Evolutionary conservation across 2,888 invertebrate genomes (phyloP).

Genomic region (Spodoptera exigua): DNA sequence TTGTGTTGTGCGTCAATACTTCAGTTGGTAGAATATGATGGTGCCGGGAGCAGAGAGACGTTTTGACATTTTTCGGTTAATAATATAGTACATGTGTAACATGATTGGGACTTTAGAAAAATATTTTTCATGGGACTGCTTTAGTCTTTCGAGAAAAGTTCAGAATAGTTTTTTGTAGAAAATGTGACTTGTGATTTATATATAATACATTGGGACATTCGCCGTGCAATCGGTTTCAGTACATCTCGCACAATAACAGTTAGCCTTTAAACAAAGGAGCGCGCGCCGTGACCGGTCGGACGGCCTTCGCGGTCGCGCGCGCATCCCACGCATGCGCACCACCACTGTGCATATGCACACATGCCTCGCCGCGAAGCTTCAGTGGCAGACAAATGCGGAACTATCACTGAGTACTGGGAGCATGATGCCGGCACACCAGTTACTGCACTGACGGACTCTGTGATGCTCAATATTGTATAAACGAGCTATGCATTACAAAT

Average conservation of each 20-base stretch:
- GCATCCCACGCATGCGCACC: conserved; percentile 24
- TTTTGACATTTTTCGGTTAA: conserved; percentile 12
- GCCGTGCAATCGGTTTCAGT: background rate
- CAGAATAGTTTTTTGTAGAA: too few species aligned
- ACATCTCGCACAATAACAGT: conserved; percentile 20
- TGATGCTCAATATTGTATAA: too few species aligned
- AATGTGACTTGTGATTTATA: too few species aligned
- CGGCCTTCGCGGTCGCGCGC: conserved; percentile 32
- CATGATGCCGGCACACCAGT: too few species aligned
- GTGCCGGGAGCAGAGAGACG: conserved; percentile 23
- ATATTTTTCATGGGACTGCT: too few species aligned
- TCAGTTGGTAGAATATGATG: conserved; percentile 44
- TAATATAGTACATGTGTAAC: too few species aligned
- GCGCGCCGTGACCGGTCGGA: conserved; percentile 17
- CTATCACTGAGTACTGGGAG: too few species aligned
- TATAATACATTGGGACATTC: too few species aligned
- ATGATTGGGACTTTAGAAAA: too few species aligned
- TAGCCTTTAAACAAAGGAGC: conserved; percentile 40
- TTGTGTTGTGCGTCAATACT: conserved; percentile 46
- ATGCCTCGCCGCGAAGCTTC: background rate
- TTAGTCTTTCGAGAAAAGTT: too few species aligned
- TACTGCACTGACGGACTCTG: too few species aligned
- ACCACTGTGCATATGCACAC: background rate
- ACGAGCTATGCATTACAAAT: too few species aligned
- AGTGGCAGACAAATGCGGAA: background rate